Percentiles rank a stretch among this genome's conserved stretches.
phyloP scores from a whole-genome alignment of 2,888 invertebrate species.

The Drosophila emarginata region DNA sequence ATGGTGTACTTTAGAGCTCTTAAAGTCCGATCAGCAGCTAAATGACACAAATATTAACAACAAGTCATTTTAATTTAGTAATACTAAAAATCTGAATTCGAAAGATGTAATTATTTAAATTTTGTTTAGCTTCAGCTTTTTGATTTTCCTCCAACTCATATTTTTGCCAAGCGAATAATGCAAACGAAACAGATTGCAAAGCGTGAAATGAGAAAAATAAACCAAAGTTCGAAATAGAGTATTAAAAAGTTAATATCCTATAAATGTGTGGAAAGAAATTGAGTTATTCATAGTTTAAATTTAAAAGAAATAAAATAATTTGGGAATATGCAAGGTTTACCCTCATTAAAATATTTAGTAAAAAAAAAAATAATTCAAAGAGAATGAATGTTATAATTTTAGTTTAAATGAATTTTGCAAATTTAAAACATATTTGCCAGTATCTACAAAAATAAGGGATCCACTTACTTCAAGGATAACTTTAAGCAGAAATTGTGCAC shows the following conservation, averaged over 20 bases:
- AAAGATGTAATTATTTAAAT: background rate
- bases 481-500: slow-evolving; percentile 22
- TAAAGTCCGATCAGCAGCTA: slow-evolving; percentile 33
- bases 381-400: no score
- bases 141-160: background rate
- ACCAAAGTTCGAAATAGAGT: slow-evolving; percentile 4
- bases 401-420: no score
- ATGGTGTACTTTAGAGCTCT: slow-evolving; percentile 34
- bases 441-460: background rate
- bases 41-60: background rate
- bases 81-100: background rate
- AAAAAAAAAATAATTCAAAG: no score
- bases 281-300: no score
- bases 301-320: no score
- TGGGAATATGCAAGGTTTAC: no score
- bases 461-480: background rate
- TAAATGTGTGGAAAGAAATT: no score
- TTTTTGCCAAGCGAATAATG: slow-evolving; percentile 5
- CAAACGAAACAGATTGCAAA: slow-evolving; percentile 6
- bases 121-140: background rate
- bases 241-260: no score
- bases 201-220: slow-evolving; percentile 9
- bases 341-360: no score
- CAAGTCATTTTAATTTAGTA: no score
- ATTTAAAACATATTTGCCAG: no score